These are phyloP conservation scores for Morinoia aosen DNA, from an alignment of 2,888 invertebrate species.

Conservation along the genomic window DNA sequence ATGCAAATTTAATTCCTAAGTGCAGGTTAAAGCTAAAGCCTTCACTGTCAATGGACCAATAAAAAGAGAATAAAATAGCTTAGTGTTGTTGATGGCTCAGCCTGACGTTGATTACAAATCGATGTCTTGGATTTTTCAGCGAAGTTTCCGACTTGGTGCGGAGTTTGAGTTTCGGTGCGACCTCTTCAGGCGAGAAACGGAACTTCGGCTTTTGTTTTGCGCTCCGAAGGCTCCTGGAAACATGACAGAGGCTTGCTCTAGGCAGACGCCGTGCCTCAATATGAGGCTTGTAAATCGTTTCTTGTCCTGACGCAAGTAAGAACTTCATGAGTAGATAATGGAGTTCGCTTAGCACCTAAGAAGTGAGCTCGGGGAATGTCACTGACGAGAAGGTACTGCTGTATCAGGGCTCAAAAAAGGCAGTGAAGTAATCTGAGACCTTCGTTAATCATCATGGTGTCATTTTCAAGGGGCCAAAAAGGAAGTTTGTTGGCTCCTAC, in stretches of 20 bases:
- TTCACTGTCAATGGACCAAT: constrained; percentile 47
- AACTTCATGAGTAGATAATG: neutral
- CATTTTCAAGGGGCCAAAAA: no score
- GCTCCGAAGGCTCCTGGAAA: neutral
- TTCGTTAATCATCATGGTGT: neutral
- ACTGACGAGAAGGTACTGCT: neutral
- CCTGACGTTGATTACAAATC: constrained; percentile 53
- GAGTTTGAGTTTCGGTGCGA: neutral
- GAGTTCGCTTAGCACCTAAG: neutral
- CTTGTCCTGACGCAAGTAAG: neutral
- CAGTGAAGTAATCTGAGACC: neutral
- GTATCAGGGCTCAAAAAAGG: neutral
- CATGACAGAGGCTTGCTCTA: neutral
- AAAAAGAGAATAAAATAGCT: constrained; percentile 47
- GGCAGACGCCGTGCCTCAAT: neutral
- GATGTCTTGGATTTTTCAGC: constrained; percentile 45
- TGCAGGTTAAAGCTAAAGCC: constrained; percentile 48
- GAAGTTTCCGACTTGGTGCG: constrained; percentile 14
- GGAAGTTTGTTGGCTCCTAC: no score
- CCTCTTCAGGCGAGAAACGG: neutral
- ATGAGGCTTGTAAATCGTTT: neutral
- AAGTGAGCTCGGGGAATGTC: neutral
- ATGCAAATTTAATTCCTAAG: constrained; percentile 52
- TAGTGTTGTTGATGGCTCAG: constrained; percentile 48
- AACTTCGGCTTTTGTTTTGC: neutral